Conservation (phyloP, 2,888 invertebrate genomes). For the Petrolisthes manimaculis region DNA sequence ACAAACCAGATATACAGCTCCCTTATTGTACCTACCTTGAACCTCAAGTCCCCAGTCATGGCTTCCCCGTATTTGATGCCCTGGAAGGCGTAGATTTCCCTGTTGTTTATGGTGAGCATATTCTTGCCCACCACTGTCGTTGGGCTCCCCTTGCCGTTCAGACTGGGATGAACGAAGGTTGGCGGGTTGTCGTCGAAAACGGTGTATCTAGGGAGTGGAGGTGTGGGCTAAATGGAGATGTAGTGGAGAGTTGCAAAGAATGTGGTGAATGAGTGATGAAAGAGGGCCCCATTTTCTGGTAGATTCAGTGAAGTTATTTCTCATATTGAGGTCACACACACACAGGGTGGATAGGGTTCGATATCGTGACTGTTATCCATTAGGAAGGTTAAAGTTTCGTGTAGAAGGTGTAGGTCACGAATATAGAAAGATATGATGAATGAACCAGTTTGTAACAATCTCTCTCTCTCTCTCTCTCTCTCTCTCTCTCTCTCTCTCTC, state of each 20-base stretch:
- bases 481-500: neutral
- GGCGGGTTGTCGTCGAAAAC: neutral
- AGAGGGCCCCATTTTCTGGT: no score
- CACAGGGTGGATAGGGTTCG: no score
- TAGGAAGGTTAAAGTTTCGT: no score
- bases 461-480: constrained; percentile 2
- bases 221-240: no score
- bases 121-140: constrained; percentile 37
- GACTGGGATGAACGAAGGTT: neutral
- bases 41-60: neutral
- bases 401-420: no score
- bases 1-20: neutral
- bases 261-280: no score
- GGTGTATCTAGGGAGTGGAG: constrained; percentile 21
- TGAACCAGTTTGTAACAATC: no score
- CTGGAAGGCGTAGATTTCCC: constrained; percentile 37
- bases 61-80: constrained; percentile 35
- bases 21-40: constrained; percentile 20
- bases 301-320: no score
- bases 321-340: no score
- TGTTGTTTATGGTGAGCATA: constrained; percentile 35
- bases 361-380: no score
- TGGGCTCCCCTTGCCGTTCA: neutral
- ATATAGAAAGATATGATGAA: no score
- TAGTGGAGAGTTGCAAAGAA: no score